A percentile compares a stretch with the other conserved stretches of the same genome.
phyloP scores from a whole-genome alignment of 2,888 invertebrate species.

The Monochamus alternatus region DNA sequence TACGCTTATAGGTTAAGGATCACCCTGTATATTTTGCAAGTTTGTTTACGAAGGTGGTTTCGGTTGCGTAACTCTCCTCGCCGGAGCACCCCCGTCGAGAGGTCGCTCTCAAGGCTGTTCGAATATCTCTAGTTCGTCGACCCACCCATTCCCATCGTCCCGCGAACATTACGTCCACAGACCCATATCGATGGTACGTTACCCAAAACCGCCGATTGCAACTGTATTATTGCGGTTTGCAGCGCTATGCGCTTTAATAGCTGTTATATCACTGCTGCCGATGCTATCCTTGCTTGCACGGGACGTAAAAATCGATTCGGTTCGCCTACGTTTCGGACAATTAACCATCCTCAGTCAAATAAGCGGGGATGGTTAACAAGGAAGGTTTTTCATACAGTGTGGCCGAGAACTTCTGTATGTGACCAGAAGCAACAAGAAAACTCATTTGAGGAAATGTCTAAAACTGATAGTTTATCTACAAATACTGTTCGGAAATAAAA shows the following conservation, averaged over 20 bases:
- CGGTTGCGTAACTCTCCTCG: conserved; percentile 13
- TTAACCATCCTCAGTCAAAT: not conserved
- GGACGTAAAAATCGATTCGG: not conserved
- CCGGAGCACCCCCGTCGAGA: conserved; percentile 51
- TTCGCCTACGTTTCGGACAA: not conserved
- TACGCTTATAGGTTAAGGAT: too few species aligned
- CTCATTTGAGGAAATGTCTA: too few species aligned
- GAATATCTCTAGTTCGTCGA: conserved; percentile 59
- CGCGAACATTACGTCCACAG: conserved; percentile 8
- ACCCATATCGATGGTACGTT: not conserved
- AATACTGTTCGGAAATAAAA: too few species aligned
- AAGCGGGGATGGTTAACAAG: too few species aligned
- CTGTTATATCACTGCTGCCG: conserved; percentile 9
- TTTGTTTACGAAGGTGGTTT: too few species aligned
- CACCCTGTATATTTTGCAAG: too few species aligned
- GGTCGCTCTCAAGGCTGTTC: conserved; percentile 63
- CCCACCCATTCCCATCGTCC: conserved; percentile 37
- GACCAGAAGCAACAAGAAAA: too few species aligned
- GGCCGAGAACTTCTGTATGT: too few species aligned
- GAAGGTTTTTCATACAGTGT: too few species aligned
- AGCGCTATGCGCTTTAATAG: conserved; percentile 19
- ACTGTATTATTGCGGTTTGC: conserved; percentile 17
- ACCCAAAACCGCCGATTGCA: conserved; percentile 16
- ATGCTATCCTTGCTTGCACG: not conserved
- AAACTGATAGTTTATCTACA: too few species aligned